A percentile compares a stretch with the other conserved stretches of the same genome.
phyloP scores from a whole-genome alignment of 2,797 vertebrate genomes.

The Mormyrus hasselquistii region DNA sequence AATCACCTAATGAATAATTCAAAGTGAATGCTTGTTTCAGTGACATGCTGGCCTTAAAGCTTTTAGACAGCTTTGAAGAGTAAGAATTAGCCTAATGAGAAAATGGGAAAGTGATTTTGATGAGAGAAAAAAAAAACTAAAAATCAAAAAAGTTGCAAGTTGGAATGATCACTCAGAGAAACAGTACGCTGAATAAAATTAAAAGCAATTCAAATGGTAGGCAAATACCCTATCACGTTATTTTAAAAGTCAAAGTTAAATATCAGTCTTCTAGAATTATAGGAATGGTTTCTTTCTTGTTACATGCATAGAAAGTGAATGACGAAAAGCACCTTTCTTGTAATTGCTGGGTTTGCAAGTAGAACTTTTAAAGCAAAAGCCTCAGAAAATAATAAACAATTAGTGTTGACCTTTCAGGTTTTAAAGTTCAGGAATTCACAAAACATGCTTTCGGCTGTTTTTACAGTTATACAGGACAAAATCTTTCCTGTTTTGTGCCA shows the following conservation, averaged over 20 bases:
- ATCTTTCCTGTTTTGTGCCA: neutral
- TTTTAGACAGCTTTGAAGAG: neutral
- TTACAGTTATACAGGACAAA: neutral
- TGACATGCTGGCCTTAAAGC: neutral
- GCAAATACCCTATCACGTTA: neutral
- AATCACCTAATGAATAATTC: neutral
- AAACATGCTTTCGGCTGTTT: neutral
- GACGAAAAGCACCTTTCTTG: neutral
- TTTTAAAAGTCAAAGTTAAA: conserved; percentile 9
- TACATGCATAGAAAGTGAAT: neutral
- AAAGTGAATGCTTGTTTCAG: neutral
- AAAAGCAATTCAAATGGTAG: neutral
- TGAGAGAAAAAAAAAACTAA: neutral
- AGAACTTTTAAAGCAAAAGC: neutral
- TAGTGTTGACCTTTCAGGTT: neutral
- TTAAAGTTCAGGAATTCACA: neutral
- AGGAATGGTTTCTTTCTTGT: neutral
- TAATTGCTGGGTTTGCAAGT: neutral
- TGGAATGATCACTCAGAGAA: neutral
- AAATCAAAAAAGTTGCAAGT: neutral
- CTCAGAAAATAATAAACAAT: neutral
- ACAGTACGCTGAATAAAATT: neutral
- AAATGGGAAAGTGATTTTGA: neutral
- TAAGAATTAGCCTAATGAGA: neutral
- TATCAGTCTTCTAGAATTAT: neutral